A percentile compares a stretch with the other conserved stretches of the same genome.
Conservation (phyloP, 2,888 invertebrate species). For the Pharmacophagus antenor region DNA sequence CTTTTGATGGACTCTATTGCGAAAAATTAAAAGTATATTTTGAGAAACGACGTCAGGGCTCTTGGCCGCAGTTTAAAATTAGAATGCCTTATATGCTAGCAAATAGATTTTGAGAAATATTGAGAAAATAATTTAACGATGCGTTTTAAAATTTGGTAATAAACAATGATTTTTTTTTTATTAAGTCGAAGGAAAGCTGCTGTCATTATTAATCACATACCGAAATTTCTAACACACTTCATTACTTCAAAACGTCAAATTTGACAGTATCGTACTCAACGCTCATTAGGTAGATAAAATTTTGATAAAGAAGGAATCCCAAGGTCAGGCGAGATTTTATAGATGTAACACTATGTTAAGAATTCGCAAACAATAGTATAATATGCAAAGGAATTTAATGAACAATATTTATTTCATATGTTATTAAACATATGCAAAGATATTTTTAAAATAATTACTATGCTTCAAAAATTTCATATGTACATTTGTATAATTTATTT, state of each 20-base stretch:
- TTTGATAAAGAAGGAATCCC: constrained; percentile 14
- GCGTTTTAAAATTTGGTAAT: no score
- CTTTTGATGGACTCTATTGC: constrained; percentile 26
- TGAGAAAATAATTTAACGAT: no score
- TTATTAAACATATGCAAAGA: background rate
- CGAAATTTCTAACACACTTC: no score
- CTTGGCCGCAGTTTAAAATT: constrained; percentile 6
- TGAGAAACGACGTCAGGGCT: constrained; percentile 1
- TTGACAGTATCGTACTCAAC: no score
- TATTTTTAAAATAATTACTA: no score
- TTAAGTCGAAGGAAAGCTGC: no score
- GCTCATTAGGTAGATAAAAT: background rate
- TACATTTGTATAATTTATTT: no score
- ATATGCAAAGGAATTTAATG: constrained; percentile 6
- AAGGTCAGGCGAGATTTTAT: constrained; percentile 15
- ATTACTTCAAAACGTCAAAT: no score
- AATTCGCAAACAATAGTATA: constrained; percentile 6
- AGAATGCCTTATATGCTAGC: background rate
- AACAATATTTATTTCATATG: constrained; percentile 22
- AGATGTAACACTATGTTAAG: constrained; percentile 3
- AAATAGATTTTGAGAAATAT: no score
- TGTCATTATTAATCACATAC: no score
- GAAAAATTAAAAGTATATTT: background rate
- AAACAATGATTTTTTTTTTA: no score
- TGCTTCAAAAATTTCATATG: no score